Conservation (phyloP, 2,113 vertebrate species). For the Cephalophus harveyi region DNA sequence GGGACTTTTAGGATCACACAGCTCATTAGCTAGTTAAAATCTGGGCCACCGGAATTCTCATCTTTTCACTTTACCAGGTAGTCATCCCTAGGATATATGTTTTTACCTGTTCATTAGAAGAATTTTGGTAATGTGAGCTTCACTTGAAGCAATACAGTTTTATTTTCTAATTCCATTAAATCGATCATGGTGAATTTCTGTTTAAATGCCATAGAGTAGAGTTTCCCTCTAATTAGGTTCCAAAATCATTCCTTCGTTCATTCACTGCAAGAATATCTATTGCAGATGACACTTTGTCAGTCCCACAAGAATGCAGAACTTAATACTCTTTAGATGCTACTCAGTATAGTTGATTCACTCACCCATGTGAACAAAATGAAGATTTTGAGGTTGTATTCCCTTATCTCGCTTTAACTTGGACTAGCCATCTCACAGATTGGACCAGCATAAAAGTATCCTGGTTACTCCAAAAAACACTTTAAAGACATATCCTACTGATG, state of each 20-base stretch:
- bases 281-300: background rate
- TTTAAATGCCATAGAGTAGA: background rate
- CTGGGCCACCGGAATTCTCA: background rate
- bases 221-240: background rate
- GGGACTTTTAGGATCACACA: background rate
- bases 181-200: background rate
- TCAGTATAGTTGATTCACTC: background rate
- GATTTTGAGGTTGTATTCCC: background rate
- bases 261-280: background rate
- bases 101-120: slow-evolving; percentile 17
- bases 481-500: background rate
- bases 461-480: background rate
- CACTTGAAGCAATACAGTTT: background rate
- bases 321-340: background rate
- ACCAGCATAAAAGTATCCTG: background rate
- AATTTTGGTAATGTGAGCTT: background rate
- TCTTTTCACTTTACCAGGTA: background rate
- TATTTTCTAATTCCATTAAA: background rate
- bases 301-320: background rate
- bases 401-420: background rate
- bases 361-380: background rate
- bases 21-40: background rate
- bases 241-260: background rate
- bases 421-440: background rate
- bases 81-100: background rate